Evolutionary conservation across 2,888 invertebrate species (phyloP), one percentile per base, ranked within the genome.

Genomic region (Stenichneumon culpator): DNA sequence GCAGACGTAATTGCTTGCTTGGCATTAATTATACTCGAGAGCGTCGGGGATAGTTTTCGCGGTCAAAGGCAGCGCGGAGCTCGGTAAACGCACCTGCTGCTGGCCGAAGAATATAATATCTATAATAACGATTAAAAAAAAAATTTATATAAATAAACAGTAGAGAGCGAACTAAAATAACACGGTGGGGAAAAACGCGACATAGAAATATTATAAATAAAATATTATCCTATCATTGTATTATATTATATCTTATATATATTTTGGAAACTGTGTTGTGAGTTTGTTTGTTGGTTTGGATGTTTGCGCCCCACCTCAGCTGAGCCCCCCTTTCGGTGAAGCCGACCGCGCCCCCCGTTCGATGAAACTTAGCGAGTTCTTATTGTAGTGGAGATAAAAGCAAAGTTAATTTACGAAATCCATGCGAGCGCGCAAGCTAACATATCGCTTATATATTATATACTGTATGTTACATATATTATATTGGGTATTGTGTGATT

Each of bases 31-130:
- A 78, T 81, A 78, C 80, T 63, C 57, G 36, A 22, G 80, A 69
- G 60, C 54, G 68, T 72, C 80, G 80, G 44, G 44, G 77, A 80
- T 77, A 28, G 78, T 68, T 84, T 84, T 84, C 84, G 84, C 81
- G 84, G 84, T 84, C 81, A 84, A 84, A 81, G 84, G 73, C 84
- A 81, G 81, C 73, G 19, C 57, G 4, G n/a, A 72, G 79, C 52
- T 47, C 83, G 75, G 75, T 72, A 69, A 69, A 44, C 44, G 11
- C 36, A 57, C 63, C 50, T 70, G 47, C 68, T 67, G 75, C 72
- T 75, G 77, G 63, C 63, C 16, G 11, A 60, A n/a, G 69, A 52
- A 69, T 52, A 39, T 11, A 39, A 14, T 39, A 63, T 74, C 36
- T 22, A 54, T n/a, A 65, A n/a, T 32, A 25, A 63, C 6, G n/a